A percentile compares a stretch with the other conserved stretches of the same genome.
Conservation (phyloP, 2,888 invertebrate species). For the Auanema sp. region DNA sequence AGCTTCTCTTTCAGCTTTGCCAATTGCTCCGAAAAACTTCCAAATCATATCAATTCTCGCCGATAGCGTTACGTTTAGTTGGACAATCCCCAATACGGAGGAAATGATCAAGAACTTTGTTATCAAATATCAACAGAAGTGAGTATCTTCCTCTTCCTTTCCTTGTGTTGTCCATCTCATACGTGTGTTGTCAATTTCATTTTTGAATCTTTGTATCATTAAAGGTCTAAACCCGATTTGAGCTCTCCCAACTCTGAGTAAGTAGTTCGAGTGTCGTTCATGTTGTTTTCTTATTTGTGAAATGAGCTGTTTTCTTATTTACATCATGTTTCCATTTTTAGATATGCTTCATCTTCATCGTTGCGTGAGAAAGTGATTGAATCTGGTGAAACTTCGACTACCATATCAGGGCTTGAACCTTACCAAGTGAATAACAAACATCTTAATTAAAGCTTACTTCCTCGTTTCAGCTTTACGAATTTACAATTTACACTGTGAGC, state of each 20-base stretch:
- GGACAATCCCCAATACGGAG: conserved; percentile 79
- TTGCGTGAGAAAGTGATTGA: conserved; percentile 32
- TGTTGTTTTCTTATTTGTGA: not conserved
- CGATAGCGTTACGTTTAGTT: conserved; percentile 85
- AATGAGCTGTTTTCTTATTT: not conserved
- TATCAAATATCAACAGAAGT: conserved; percentile 93
- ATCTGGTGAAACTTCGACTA: conserved; percentile 27
- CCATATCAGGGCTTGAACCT: conserved; percentile 37
- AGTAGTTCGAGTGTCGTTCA: not conserved
- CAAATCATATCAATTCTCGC: conserved; percentile 89
- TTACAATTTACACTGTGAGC: conserved; percentile 68
- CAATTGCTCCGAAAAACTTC: conserved; percentile 85
- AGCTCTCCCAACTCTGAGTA: not conserved
- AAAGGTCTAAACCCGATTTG: not conserved
- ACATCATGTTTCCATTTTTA: conserved; percentile 15
- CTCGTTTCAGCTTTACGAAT: conserved; percentile 52
- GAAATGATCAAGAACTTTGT: conserved; percentile 88
- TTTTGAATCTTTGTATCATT: not conserved
- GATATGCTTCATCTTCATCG: conserved; percentile 37
- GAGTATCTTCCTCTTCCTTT: conserved; percentile 68
- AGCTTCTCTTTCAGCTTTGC: conserved; percentile 75
- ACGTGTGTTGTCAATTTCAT: not conserved
- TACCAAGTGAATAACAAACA: conserved; percentile 35
- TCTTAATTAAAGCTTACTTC: not conserved
- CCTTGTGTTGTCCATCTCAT: not conserved